Base-by-base conservation (phyloP, 2,113 vertebrate species). In the Antennarius striatus region DNA sequence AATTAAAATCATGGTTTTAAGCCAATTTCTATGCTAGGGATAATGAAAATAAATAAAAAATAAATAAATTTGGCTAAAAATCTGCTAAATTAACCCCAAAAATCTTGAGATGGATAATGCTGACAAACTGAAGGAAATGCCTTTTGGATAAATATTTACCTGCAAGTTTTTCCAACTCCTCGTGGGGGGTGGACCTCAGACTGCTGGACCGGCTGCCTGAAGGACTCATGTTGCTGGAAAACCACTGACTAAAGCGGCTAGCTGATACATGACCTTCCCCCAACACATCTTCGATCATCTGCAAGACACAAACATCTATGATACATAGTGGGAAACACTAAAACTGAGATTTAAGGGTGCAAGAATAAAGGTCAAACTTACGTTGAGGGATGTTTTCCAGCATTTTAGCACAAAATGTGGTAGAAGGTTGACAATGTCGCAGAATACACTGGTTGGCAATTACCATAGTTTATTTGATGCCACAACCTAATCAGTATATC, bases 261-360 rank as follows among this genome's bases (percentile, higher is more conserved):
- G 96, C 94, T 5, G 95, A 95, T 22, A 88, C 90, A 0, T 96
- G 94, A 1, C 96, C 96, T 84, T 99, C 98, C 57, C 96, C 96
- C 65, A 99, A 91, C 72, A 99, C 96, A 51, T 99, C 97, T 86
- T 99, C 96, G 50, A 99, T 98, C 96, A 99, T 98, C 97, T 99
- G 77, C 32, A 90, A 78, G 42, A 67, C 17, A 54, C 22, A 86
- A 70, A 57, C 42, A 14, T 53, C 15, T 59, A 54, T 71, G 71
- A 82, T 14, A 86, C 1, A 62, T 1, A 73, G 32, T 36, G 17
- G 57, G 6, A 7, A 36, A 71, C n/a, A 29, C 52, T 59, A 52
- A 85, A 10, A 30, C 71, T 22, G 3, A 54, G 14, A 70, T 10
- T 10, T 10, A 66, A 76, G 68, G 39, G 15, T 84, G 62, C 61